Base-by-base conservation (phyloP, 1,140 invertebrate genomes). In the Lepidostoma basale region DNA sequence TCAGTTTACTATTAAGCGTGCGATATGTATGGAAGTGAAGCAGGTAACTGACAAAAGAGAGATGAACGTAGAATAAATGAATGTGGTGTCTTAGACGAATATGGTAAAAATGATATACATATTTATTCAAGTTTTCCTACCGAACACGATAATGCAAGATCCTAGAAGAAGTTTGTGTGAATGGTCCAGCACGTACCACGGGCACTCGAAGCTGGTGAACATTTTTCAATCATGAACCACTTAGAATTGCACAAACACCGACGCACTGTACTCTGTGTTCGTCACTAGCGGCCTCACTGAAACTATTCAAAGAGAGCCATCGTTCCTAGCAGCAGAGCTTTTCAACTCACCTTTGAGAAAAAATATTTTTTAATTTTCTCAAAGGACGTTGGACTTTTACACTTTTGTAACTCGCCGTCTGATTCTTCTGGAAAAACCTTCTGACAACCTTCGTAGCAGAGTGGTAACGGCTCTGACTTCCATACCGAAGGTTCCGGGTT, bases 141-240 rank as follows among this genome's bases (percentile, higher is more conserved):
- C 83, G 68, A 84, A 82, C 62, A 84, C 73, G 70, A 83, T 77
- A 12, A 84, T 76, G 74, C 80, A 82, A 60, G 77, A 76, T 71
- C 83, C 83, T 63, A 84, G 70, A 47, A 84, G 71, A 25, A 77
- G 79, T 77, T 83, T 83, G 68, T 82, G 82, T 9, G 83, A 84
- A 76, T 77, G 77, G 73, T 84, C 81, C 73, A 83, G 80, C 54
- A 80, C 78, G 78, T 81, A 81, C 80, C 81, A 84, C 30, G 81
- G 79, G 74, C 83, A 84, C 68, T 82, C 80, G 68, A 79, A 77
- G 72, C 80, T 77, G 33, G 76, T 76, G 18, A 67, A 64, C 72
- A 73, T 73, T 63, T 73, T 68, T 20, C 64, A 62, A 39, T 68
- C 63, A 42, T 66, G 68, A 75, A 74, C 74, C 75, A 47, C 26